Evolutionary conservation across 2,888 invertebrate genomes (phyloP).

Genomic region (Apamea monoglypha): DNA sequence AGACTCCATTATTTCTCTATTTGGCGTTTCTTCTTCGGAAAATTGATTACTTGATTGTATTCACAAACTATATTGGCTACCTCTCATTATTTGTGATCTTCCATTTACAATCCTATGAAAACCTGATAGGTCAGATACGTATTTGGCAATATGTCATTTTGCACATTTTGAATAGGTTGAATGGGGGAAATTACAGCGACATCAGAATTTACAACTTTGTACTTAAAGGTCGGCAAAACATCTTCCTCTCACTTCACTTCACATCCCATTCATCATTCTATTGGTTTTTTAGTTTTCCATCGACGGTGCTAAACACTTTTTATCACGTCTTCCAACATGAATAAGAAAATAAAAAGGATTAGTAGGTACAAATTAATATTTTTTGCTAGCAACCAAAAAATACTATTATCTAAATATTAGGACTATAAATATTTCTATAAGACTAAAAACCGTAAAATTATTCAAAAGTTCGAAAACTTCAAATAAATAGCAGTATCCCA

Average conservation of each 20-base stretch:
- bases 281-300: neutral
- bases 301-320: neutral
- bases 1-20: neutral
- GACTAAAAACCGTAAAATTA: neutral
- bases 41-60: conserved; percentile 43
- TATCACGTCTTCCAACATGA: neutral
- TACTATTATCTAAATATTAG: neutral
- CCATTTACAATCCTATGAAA: conserved; percentile 32
- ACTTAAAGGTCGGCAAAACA: conserved; percentile 14
- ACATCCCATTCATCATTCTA: neutral
- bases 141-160: conserved; percentile 48
- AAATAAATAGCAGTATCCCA: neutral
- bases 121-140: conserved; percentile 54
- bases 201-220: conserved; percentile 23
- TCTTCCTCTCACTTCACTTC: neutral
- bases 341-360: neutral
- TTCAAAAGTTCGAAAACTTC: neutral
- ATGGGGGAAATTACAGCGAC: conserved; percentile 23
- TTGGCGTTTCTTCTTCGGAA: conserved; percentile 9
- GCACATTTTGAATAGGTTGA: conserved; percentile 34
- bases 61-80: conserved; percentile 31
- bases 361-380: neutral
- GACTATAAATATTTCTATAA: neutral
- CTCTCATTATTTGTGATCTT: conserved; percentile 32
- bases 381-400: neutral